Evolutionary conservation across 2,797 vertebrate genomes (phyloP), one percentile per base, ranked within the genome.

Genomic region (Hyperoplus lanceolatus): DNA sequence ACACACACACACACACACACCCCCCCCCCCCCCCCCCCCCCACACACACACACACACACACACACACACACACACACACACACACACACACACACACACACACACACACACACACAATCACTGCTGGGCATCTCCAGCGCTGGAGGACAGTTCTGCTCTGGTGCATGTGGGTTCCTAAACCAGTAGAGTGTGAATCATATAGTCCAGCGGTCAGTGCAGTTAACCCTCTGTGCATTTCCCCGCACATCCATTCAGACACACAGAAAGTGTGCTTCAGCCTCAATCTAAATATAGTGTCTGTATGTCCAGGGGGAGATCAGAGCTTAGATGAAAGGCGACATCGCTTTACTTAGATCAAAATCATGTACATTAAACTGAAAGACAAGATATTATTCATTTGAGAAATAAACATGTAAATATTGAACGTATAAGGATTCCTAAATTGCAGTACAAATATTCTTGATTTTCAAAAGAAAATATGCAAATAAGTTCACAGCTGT

Each of bases 101-200:
- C 59, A 68, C 68, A n/a, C 45, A 55, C 49, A 70, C 57, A 73
- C 78, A 66, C 4, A 65, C 65, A 68, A 62, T 64, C 50, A 48
- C 16, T 56, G 76, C 15, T 1, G 67, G 61, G 29, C 70, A 13
- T 70, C 67, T 76, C n/a, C 18, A 53, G 65, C 70, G 88, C 78
- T 0, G 50, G 54, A 77, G 89, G 81, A 66, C 59, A 70, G 74
- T 79, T 89, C 75, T 89, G 91, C 83, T 90, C 55, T 18, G 73
- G 49, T 90, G 74, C 80, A 83, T 75, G 73, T 73, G 63, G 72
- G 73, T 69, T 64, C 80, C 84, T 84, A 91, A 90, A 72, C 87
- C 81, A 84, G 87, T 73, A 51, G 84, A 87, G 81, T 84, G 89
- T 91, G 87, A 90, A 85, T 89, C 90, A 87, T 86, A 73, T 86